A percentile compares a stretch with the other conserved stretches of the same genome.
These are phyloP conservation scores for Trichopria drosophilae DNA, from an alignment of 2,888 invertebrate species.

Conservation along the genomic window DNA sequence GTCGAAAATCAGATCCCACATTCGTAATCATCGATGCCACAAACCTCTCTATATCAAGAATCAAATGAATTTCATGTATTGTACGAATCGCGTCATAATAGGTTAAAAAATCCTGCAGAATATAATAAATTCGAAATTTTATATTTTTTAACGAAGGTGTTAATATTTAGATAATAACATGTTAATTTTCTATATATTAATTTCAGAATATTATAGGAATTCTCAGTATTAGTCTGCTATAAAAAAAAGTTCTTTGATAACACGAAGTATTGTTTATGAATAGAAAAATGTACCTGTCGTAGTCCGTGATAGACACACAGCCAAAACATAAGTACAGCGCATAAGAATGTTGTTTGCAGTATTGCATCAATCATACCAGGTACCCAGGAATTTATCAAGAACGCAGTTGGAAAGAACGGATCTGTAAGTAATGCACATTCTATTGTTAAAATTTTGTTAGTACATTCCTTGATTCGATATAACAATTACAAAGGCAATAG, in stretches of 20 bases:
- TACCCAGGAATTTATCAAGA: conserved; percentile 85
- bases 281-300: conserved; percentile 72
- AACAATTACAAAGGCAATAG: too few relatives aligned
- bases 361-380: conserved; percentile 91
- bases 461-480: neutral
- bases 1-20: too few relatives aligned
- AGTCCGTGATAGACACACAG: conserved; percentile 93
- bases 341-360: conserved; percentile 87
- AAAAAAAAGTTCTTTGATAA: too few relatives aligned
- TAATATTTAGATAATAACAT: too few relatives aligned
- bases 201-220: neutral
- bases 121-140: too few relatives aligned
- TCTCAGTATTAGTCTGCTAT: conserved; percentile 14
- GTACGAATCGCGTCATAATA: too few relatives aligned
- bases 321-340: conserved; percentile 89
- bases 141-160: too few relatives aligned
- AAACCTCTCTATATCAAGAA: too few relatives aligned
- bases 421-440: conserved; percentile 65
- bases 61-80: too few relatives aligned
- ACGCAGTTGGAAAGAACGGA: conserved; percentile 89
- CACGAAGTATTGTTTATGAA: too few relatives aligned
- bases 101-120: too few relatives aligned
- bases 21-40: too few relatives aligned
- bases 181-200: neutral
- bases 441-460: neutral